Evolutionary conservation across 2,113 vertebrate genomes (phyloP), one percentile per base, ranked within the genome.

Genomic region (Panurus biarmicus): DNA sequence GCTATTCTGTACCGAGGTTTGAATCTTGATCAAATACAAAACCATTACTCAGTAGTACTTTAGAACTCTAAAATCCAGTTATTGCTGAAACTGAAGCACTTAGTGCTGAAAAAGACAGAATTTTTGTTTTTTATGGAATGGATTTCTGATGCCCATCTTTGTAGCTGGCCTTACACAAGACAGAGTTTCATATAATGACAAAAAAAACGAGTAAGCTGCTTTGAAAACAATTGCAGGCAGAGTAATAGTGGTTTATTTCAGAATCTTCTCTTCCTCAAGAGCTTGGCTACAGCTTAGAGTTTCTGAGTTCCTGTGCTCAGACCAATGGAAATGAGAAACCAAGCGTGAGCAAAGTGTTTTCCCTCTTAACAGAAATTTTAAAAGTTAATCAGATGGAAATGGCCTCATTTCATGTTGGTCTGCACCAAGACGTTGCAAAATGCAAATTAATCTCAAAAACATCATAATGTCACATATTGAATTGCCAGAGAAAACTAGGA

Each of bases 1-100:
- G 2, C 5, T 48, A 18, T 53, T 25, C n/a, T 29, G 6, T n/a
- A 16, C 2, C 1, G 28, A 72, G 17, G 8, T 47, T 7, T 33
- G 31, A 90, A 48, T 61, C 13, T 71, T 71, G 16, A 19, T 78
- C 47, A 64, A 79, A 57, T 42, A 86, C 8, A 85, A 23, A 82
- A 67, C 13, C 28, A 61, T 48, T 75, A 75, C 10, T 54, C n/a
- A 5, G 10, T 21, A 94, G 38, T 31, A 23, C 7, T 40, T 85
- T 25, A 7, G 1, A 76, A 60, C 54, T 70, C 57, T 61, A 91
- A 80, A 85, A 71, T n/a, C 10, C 26, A 84, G 14, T 44, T 86
- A 40, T 15, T 67, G 26, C 47, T 57, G 48, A 78, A 81, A 88
- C 47, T 18, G 9, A 82, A 92, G 26, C 36, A 26, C 18, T 78